phyloP scores from a whole-genome alignment of 64 coral and sea anemone species.

The Stichodactyla mertensii region DNA sequence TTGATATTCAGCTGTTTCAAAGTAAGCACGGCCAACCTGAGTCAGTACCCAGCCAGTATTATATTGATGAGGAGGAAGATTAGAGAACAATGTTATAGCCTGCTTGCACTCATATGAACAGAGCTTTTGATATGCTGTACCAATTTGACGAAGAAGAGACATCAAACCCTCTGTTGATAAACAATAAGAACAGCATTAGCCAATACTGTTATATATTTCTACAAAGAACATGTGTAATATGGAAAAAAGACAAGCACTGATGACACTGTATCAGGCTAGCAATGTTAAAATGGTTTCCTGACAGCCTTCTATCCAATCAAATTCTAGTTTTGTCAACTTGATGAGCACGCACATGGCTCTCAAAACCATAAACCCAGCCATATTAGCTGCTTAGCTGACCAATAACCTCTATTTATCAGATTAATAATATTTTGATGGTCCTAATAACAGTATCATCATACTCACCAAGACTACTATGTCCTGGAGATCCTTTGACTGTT shows the following conservation, averaged over 20 bases:
- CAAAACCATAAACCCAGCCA: no score
- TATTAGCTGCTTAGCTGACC: no score
- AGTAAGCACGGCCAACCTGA: constrained; percentile 81
- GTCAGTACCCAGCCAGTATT: constrained; percentile 92
- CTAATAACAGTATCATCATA: background rate
- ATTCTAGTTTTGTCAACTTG: no score
- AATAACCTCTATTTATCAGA: no score
- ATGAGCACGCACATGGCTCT: no score
- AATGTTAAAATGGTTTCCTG: no score
- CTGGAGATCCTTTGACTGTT: constrained; percentile 39
- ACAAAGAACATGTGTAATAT: no score
- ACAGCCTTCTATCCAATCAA: no score
- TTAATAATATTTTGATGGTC: no score
- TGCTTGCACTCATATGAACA: constrained; percentile 91
- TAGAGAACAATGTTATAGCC: constrained; percentile 56
- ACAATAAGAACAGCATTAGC: background rate
- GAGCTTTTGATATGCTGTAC: constrained; percentile 74
- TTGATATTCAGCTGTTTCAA: constrained; percentile 96
- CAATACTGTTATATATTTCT: no score
- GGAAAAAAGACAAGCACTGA: no score
- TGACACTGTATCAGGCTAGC: no score
- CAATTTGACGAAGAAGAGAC: constrained; percentile 76
- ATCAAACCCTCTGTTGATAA: constrained; percentile 75
- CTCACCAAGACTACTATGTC: constrained; percentile 73
- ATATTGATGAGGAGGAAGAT: constrained; percentile 82